Evolutionary conservation across 2,797 vertebrate species (phyloP).

Genomic region (Sebastes steindachneri): DNA sequence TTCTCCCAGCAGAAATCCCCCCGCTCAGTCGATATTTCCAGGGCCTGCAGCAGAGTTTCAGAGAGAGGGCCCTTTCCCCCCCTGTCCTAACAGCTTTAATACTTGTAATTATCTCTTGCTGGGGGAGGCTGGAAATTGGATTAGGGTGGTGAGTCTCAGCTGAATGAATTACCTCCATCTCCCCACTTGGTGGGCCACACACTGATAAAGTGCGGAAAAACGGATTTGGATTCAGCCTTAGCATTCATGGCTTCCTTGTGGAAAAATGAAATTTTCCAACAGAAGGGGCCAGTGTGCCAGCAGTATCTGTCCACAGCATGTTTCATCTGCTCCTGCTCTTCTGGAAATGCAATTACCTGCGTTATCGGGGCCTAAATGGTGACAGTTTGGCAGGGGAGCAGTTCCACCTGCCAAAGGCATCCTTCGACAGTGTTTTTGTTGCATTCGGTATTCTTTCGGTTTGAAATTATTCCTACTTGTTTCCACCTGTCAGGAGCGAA

Average conservation of each 20-base stretch:
- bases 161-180: conserved; percentile 92
- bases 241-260: conserved; percentile 93
- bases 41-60: conserved; percentile 82
- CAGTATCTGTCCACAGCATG: conserved; percentile 90
- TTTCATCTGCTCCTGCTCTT: conserved; percentile 93
- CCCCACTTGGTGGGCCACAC: conserved; percentile 93
- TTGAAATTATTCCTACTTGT: conserved; percentile 54
- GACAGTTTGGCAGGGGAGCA: conserved; percentile 89
- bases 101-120: conserved; percentile 94
- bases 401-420: conserved; percentile 82
- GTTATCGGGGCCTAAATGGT: conserved; percentile 89
- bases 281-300: conserved; percentile 90
- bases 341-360: conserved; percentile 92
- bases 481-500: conserved; percentile 61
- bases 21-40: conserved; percentile 79
- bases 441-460: conserved; percentile 56
- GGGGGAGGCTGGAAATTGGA: conserved; percentile 95
- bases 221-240: conserved; percentile 92
- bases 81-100: conserved; percentile 88
- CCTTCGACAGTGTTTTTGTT: conserved; percentile 70
- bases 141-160: conserved; percentile 93
- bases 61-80: conserved; percentile 77
- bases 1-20: conserved; percentile 83
- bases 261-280: conserved; percentile 94
- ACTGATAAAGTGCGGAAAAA: conserved; percentile 92